phyloP scores from a whole-genome alignment of 2,113 vertebrate species.

The Brachyhypopomus occidentalis region DNA sequence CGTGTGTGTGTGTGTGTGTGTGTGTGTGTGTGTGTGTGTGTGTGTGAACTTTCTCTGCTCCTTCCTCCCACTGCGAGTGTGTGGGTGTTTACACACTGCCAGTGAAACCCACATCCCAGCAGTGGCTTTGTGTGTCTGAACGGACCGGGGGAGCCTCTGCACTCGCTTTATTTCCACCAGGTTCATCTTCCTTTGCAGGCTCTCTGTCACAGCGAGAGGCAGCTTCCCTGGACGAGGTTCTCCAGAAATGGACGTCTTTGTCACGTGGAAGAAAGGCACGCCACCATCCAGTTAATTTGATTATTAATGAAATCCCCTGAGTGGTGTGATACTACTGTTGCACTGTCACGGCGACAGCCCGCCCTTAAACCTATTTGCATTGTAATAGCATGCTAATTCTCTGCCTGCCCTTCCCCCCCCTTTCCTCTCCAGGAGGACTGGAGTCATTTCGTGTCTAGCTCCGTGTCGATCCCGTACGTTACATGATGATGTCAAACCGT shows the following conservation, averaged over 20 bases:
- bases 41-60: constrained; percentile 18
- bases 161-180: background rate
- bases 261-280: background rate
- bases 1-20: background rate
- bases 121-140: constrained; percentile 26
- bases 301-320: constrained; percentile 45
- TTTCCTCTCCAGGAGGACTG: background rate
- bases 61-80: background rate
- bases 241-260: constrained; percentile 14
- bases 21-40: background rate
- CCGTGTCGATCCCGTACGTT: background rate
- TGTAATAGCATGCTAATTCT: constrained; percentile 37
- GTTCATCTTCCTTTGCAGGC: constrained; percentile 31
- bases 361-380: constrained; percentile 37
- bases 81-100: constrained; percentile 18
- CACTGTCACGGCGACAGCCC: constrained; percentile 21
- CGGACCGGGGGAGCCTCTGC: background rate
- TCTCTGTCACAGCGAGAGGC: background rate
- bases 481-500: background rate
- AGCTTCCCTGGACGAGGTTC: background rate
- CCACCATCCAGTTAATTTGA: constrained; percentile 31
- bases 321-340: constrained; percentile 18
- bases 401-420: constrained; percentile 5
- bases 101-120: background rate
- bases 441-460: background rate